Percentiles rank a stretch among this genome's conserved stretches.
Evolutionary conservation across 2,888 invertebrate genomes (phyloP).

Genomic region (Leptopilina myrica): DNA sequence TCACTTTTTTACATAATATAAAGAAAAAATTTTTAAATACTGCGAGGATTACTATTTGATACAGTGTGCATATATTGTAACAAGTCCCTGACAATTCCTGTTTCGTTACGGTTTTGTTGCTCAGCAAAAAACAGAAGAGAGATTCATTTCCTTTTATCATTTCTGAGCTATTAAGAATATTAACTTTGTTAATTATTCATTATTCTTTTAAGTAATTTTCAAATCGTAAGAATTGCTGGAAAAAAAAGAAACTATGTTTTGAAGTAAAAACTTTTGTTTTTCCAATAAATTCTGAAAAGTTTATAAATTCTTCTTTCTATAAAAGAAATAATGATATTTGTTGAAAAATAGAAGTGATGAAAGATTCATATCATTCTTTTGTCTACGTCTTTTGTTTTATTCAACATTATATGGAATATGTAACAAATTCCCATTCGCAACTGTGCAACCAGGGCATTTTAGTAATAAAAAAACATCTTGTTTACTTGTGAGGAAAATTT

Average conservation of each 20-base stretch:
- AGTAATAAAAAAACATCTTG: conserved; percentile 13
- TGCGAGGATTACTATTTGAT: not conserved
- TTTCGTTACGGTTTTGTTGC: conserved; percentile 28
- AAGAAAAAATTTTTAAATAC: not conserved
- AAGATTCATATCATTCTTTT: conserved; percentile 14
- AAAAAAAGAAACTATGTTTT: no score
- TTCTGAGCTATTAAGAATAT: not conserved
- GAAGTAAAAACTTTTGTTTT: no score
- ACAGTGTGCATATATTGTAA: not conserved
- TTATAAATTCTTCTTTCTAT: not conserved
- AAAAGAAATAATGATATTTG: not conserved
- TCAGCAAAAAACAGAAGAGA: not conserved
- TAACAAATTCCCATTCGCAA: conserved; percentile 13
- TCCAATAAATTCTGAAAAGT: no score
- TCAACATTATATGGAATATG: conserved; percentile 1
- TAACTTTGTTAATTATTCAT: not conserved
- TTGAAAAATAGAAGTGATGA: not conserved
- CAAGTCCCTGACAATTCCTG: conserved; percentile 7
- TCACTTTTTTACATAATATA: not conserved
- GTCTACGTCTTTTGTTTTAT: conserved; percentile 3
- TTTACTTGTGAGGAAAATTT: not conserved
- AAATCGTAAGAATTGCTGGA: no score
- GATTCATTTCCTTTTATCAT: not conserved
- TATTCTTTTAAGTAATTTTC: not conserved
- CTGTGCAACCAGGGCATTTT: not conserved